Base-by-base conservation (phyloP, 2,797 vertebrate species). In the Melanotaenia boesemani region DNA sequence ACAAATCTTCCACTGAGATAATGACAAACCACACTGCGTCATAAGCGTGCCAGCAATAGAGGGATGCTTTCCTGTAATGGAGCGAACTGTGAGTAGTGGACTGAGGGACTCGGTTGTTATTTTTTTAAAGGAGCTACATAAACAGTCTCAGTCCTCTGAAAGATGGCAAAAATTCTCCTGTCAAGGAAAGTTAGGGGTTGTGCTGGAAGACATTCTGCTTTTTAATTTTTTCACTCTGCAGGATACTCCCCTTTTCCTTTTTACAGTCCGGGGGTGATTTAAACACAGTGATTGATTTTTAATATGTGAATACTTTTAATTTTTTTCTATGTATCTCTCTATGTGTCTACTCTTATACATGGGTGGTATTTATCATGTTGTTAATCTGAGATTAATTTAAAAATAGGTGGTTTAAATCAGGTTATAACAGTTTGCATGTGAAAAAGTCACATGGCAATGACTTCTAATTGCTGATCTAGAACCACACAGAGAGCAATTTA, bases 201-300 rank as follows among this genome's bases (percentile, higher is more conserved):
- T 32, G 72, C 79, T 87, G 56, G 59, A 81, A 91, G 83, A 58
- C 60, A 67, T 81, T 77, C 37, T 73, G 28, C 67, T 73, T 74
- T 80, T 24, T 7, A n/a, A 1, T 57, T 46, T 30, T 77, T 86
- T 84, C 59, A 72, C 74, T 84, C 77, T 3, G 65, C 69, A 60
- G 82, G 79, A 85, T 82, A 81, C 79, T 81, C 64, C 63, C 70
- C n/a, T 66, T 84, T 54, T 78, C 63, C 81, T 86, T 81, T 80
- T 61, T 89, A 81, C 77, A 83, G 78, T 83, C 86, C 70, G 68
- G 56, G 77, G 83, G 85, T 77, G 76, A 90, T 86, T 87, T 77
- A 84, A 88, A 84, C 64, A 68, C 44, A 71, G 70, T 73, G 68
- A 77, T 76, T 77, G 37, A 75, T 81, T 67, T 80, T 72, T 73